These are phyloP conservation scores for Bombus breviceps DNA, from an alignment of 1,140 invertebrate genomes.

Conservation along the genomic window DNA sequence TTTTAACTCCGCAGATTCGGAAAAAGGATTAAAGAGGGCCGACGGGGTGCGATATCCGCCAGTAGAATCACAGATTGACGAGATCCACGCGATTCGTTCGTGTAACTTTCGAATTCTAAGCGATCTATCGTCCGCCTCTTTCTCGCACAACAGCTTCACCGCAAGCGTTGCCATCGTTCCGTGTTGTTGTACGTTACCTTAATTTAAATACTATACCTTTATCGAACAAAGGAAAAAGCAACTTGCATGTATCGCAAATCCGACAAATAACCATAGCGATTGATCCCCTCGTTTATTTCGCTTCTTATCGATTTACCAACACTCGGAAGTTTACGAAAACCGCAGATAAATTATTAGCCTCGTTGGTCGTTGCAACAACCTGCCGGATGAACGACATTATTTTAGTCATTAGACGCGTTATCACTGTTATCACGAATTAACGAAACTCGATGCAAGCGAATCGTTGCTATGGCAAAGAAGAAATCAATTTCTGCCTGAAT, in stretches of 20 bases:
- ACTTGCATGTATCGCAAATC: background rate
- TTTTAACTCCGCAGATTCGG: slow-evolving; percentile 58
- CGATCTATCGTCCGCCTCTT: background rate
- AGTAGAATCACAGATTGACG: slow-evolving; percentile 46
- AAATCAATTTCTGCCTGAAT: background rate
- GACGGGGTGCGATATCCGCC: slow-evolving; percentile 32
- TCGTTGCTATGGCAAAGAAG: background rate
- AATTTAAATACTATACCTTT: too few relatives aligned
- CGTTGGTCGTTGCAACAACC: too few relatives aligned
- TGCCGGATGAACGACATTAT: background rate
- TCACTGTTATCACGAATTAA: too few relatives aligned
- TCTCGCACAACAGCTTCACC: background rate
- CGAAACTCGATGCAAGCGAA: background rate
- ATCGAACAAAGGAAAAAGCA: background rate
- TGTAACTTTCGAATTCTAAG: slow-evolving; percentile 11
- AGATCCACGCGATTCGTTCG: slow-evolving; percentile 6
- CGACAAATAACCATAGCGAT: background rate
- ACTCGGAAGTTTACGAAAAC: background rate
- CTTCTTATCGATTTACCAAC: background rate
- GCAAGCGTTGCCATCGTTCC: background rate
- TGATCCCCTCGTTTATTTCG: background rate
- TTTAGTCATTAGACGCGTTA: background rate
- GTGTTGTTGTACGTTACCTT: background rate
- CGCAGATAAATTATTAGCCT: background rate
- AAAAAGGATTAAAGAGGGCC: slow-evolving; percentile 53